phyloP scores from a whole-genome alignment of 2,113 vertebrate species.

The Stomatorhinus ivindoensis region DNA sequence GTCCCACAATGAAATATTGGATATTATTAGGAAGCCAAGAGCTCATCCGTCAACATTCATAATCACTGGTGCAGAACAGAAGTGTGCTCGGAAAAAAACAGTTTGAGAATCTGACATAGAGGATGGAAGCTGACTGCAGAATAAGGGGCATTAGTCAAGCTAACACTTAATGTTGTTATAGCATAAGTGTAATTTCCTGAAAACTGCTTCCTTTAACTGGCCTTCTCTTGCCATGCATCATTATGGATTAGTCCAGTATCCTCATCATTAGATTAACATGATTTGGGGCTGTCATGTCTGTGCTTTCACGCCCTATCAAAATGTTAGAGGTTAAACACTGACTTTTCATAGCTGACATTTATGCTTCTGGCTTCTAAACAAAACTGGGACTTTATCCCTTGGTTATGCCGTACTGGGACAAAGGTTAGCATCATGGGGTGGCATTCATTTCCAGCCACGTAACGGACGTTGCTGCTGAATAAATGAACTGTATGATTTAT shows the following conservation, averaged over 20 bases:
- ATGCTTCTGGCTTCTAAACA: neutral
- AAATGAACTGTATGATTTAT: neutral
- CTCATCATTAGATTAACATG: neutral
- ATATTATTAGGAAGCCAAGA: neutral
- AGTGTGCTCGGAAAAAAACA: neutral
- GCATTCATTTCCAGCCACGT: neutral
- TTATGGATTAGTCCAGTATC: neutral
- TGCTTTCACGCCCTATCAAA: neutral
- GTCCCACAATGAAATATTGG: neutral
- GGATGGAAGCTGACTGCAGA: neutral
- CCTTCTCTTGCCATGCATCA: neutral
- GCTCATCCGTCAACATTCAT: neutral
- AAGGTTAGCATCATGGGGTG: neutral
- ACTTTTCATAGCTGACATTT: neutral
- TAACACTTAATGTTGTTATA: neutral
- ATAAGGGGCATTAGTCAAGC: neutral
- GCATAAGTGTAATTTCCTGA: neutral
- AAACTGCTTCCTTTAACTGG: neutral
- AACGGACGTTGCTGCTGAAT: neutral
- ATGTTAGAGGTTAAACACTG: neutral
- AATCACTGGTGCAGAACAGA: neutral
- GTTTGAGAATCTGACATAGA: neutral
- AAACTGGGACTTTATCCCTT: neutral
- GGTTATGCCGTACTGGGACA: neutral
- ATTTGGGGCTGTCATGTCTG: neutral